Conservation (phyloP, 2,888 invertebrate species). For the Trypoxylon attenuatum region DNA sequence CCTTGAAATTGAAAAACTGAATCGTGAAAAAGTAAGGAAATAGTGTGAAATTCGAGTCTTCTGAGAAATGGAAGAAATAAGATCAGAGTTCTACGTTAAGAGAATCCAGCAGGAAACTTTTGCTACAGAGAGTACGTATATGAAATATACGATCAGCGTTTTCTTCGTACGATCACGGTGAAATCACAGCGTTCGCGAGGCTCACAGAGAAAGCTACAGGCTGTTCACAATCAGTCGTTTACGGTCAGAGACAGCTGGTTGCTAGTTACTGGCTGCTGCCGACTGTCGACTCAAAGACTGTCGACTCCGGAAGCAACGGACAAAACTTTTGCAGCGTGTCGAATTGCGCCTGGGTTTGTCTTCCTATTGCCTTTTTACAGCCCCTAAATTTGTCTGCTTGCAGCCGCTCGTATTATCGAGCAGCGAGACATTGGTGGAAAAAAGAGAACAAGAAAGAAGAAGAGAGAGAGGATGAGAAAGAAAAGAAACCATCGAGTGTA, state of each 20-base stretch:
- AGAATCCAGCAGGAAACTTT: too few species aligned
- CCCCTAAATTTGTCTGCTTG: slow-evolving; percentile 46
- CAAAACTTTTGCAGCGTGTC: slow-evolving; percentile 38
- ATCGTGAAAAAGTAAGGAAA: too few species aligned
- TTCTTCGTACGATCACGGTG: slow-evolving; percentile 53
- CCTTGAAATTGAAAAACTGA: too few species aligned
- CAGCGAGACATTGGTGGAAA: slow-evolving; percentile 1
- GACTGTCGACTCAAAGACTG: too few species aligned
- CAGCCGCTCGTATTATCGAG: slow-evolving; percentile 24
- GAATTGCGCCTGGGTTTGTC: slow-evolving; percentile 6
- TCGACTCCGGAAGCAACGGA: slow-evolving; percentile 21
- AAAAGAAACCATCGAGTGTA: too few species aligned
- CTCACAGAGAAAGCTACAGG: slow-evolving; percentile 55
- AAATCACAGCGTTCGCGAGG: slow-evolving; percentile 55
- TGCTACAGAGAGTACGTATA: too few species aligned
- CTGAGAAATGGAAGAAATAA: too few species aligned
- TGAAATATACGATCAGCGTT: slow-evolving; percentile 54
- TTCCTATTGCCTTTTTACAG: slow-evolving; percentile 47
- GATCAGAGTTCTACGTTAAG: too few species aligned
- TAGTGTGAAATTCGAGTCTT: too few species aligned
- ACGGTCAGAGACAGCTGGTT: slow-evolving; percentile 38
- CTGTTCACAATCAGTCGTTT: slow-evolving; percentile 46
- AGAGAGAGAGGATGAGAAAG: too few species aligned
- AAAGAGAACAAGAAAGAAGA: too few species aligned
- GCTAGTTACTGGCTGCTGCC: slow-evolving; percentile 48